Conservation (phyloP, 2,888 invertebrate genomes). For the Perizoma flavofasciatum region DNA sequence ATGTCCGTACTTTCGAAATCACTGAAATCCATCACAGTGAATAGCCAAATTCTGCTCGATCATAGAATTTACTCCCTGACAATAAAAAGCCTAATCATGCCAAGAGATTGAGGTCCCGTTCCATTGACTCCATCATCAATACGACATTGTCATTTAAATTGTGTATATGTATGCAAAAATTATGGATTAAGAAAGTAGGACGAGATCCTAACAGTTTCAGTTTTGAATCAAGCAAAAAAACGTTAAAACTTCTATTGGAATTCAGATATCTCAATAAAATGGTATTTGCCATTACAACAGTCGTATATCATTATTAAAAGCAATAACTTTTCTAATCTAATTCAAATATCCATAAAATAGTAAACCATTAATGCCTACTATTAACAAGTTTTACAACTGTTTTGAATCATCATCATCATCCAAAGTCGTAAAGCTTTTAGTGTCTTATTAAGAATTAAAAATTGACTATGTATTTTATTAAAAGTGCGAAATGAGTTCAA, state of each 20-base stretch:
- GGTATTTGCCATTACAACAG: conserved; percentile 7
- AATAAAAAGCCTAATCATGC: conserved; percentile 30
- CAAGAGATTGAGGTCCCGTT: conserved; percentile 29
- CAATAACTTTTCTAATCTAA: conserved; percentile 13
- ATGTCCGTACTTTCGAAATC: too few relatives aligned
- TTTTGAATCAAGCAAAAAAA: conserved; percentile 24
- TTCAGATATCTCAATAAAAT: conserved; percentile 7
- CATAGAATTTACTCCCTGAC: conserved; percentile 5
- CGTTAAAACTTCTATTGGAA: conserved; percentile 23
- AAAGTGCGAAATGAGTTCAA: too few relatives aligned
- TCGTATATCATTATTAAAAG: conserved; percentile 7
- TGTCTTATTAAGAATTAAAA: too few relatives aligned
- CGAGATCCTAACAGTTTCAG: conserved; percentile 24
- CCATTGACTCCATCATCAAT: conserved; percentile 31
- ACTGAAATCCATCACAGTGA: neutral
- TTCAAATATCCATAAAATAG: neutral
- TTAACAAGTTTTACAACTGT: neutral
- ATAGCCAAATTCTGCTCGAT: conserved; percentile 2
- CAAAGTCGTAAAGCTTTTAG: too few relatives aligned
- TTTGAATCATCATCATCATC: too few relatives aligned
- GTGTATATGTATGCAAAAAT: conserved; percentile 29
- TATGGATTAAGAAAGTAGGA: conserved; percentile 31
- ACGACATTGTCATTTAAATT: conserved; percentile 28
- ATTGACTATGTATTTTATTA: too few relatives aligned
- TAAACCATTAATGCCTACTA: neutral